phyloP scores from a whole-genome alignment of 2,888 invertebrate species.

The Caenorhabditis imperialis region DNA sequence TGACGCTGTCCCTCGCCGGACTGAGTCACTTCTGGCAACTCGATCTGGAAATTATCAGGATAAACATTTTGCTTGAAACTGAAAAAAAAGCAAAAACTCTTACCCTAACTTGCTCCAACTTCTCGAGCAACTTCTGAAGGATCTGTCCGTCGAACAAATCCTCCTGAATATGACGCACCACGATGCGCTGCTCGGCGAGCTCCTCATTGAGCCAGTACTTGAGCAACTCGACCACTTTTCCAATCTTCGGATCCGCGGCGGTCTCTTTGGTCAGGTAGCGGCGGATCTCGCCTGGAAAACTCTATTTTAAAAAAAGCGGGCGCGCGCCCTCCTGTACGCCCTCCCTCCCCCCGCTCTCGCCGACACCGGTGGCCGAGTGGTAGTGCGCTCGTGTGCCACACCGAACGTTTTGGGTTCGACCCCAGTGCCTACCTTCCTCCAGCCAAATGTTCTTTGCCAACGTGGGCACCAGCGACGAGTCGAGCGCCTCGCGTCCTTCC shows the following conservation, averaged over 20 bases:
- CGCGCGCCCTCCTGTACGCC: too few species aligned
- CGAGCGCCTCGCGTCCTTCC: conserved; percentile 77
- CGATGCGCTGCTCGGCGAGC: conserved; percentile 93
- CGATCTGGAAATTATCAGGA: conserved; percentile 83
- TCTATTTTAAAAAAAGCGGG: neutral
- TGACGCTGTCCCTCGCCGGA: conserved; percentile 97
- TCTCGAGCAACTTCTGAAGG: conserved; percentile 83
- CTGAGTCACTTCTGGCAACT: conserved; percentile 98
- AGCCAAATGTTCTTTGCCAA: conserved; percentile 70
- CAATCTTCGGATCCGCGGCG: conserved; percentile 86
- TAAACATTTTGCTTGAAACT: too few species aligned
- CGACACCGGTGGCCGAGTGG: too few species aligned
- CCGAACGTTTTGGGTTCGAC: too few species aligned
- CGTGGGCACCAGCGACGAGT: conserved; percentile 71
- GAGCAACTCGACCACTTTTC: conserved; percentile 82
- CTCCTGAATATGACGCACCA: conserved; percentile 93
- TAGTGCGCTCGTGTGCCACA: too few species aligned
- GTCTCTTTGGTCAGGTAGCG: conserved; percentile 94
- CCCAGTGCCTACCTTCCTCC: conserved; percentile 85
- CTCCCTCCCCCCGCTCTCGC: too few species aligned
- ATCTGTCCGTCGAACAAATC: conserved; percentile 98
- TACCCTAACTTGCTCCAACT: conserved; percentile 74
- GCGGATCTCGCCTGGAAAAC: conserved; percentile 87
- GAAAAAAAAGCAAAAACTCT: too few species aligned
- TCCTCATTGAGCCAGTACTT: conserved; percentile 98